Percentiles rank a stretch among this genome's conserved stretches.
These are phyloP conservation scores for Sarcophaga subvicina DNA, from an alignment of 2,888 invertebrate species.

Conservation along the genomic window DNA sequence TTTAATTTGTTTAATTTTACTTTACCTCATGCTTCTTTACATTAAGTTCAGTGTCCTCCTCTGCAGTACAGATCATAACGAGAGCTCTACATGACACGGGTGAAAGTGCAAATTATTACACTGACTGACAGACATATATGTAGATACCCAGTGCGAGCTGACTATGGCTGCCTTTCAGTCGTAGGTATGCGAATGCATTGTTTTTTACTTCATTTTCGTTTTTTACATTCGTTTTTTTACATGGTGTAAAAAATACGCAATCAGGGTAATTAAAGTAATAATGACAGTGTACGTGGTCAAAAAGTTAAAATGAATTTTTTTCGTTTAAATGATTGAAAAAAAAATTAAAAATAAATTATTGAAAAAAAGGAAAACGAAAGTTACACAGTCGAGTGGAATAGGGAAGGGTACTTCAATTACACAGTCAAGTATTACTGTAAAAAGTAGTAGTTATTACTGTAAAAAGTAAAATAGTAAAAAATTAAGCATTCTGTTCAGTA, in stretches of 20 bases:
- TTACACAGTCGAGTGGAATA: too few species aligned
- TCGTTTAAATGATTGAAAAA: conserved; percentile 28
- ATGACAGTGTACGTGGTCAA: conserved; percentile 62
- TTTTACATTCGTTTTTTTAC: neutral
- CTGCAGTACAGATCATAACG: conserved; percentile 55
- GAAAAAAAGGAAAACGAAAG: too few species aligned
- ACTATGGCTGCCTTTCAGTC: neutral
- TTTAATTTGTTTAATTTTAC: neutral
- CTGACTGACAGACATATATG: conserved; percentile 8
- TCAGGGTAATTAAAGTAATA: conserved; percentile 68
- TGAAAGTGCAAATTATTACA: conserved; percentile 66
- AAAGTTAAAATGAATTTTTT: conserved; percentile 17
- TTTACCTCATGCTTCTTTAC: neutral
- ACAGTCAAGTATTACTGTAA: too few species aligned
- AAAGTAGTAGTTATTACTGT: too few species aligned
- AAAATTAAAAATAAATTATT: neutral
- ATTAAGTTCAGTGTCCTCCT: neutral
- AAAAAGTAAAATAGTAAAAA: too few species aligned
- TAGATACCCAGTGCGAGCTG: too few species aligned
- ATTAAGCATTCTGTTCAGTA: too few species aligned
- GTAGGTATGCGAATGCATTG: conserved; percentile 45
- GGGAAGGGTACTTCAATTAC: too few species aligned
- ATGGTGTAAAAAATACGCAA: conserved; percentile 57
- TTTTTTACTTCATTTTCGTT: conserved; percentile 19
- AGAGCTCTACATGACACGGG: conserved; percentile 58